Evolutionary conservation across 2,888 invertebrate genomes (phyloP).

Genomic region (Steinernema hermaphroditum): DNA sequence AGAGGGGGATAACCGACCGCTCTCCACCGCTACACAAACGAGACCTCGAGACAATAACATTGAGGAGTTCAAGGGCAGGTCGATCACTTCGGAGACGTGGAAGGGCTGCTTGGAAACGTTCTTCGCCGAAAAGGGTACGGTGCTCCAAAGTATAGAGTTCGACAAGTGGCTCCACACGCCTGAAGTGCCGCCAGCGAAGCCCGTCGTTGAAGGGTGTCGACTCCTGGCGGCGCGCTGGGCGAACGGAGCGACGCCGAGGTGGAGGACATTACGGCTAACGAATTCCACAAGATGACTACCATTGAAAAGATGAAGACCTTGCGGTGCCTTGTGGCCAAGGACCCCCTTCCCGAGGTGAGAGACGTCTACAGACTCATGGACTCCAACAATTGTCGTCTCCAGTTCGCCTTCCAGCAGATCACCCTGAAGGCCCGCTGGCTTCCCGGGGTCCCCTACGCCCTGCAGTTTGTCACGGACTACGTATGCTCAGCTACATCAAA

Average conservation of each 20-base stretch:
- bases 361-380: constrained; percentile 74
- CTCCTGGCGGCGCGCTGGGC: constrained; percentile 35
- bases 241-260: constrained; percentile 69
- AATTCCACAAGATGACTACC: neutral
- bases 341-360: constrained; percentile 69
- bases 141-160: constrained; percentile 79
- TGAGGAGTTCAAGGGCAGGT: constrained; percentile 74
- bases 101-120: constrained; percentile 78
- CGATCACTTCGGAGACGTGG: constrained; percentile 81
- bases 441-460: constrained; percentile 74
- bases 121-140: constrained; percentile 68
- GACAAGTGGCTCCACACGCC: constrained; percentile 78
- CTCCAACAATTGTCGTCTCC: constrained; percentile 72
- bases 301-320: constrained; percentile 4
- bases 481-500: constrained; percentile 88
- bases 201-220: constrained; percentile 66
- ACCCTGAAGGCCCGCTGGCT: constrained; percentile 77
- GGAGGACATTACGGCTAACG: constrained; percentile 65
- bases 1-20: too few species aligned
- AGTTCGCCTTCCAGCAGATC: constrained; percentile 76
- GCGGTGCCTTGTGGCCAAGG: neutral
- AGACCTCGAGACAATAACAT: constrained; percentile 48
- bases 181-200: constrained; percentile 85
- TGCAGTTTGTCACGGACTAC: constrained; percentile 79
- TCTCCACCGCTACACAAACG: too few species aligned